Evolutionary conservation across 2,888 invertebrate species (phyloP).

Genomic region (Stenolophus ochropezus): DNA sequence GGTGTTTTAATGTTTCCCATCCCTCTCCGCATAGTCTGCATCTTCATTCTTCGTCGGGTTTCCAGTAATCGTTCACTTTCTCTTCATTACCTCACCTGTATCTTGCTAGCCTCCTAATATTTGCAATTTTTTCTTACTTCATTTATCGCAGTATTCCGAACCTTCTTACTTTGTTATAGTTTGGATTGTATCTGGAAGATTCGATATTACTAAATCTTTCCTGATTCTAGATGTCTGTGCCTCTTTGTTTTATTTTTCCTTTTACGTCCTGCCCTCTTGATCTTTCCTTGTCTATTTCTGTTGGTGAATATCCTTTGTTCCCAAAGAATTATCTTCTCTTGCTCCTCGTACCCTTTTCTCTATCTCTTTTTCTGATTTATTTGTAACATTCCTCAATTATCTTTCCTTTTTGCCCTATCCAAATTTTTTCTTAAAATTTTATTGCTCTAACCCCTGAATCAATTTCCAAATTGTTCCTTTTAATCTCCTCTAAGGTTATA

Average conservation of each 20-base stretch:
- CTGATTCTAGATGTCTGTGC: background rate
- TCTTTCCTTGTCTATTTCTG: slow-evolving; percentile 15
- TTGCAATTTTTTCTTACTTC: background rate
- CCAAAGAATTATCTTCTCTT: slow-evolving; percentile 36
- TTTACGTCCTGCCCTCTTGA: background rate
- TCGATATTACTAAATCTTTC: too few relatives aligned
- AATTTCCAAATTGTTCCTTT: background rate
- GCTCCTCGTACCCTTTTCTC: slow-evolving; percentile 37
- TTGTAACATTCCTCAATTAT: background rate
- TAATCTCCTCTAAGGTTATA: background rate
- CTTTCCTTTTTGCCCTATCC: background rate
- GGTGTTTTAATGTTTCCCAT: slow-evolving; percentile 26
- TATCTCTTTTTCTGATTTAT: background rate
- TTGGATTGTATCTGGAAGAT: too few relatives aligned
- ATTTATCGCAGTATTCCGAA: slow-evolving; percentile 9
- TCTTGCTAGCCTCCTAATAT: slow-evolving; percentile 3
- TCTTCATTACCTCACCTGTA: slow-evolving; percentile 51
- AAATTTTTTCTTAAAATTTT: background rate
- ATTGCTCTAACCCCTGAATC: slow-evolving; percentile 28
- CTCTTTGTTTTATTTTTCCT: slow-evolving; percentile 36
- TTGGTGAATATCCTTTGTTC: slow-evolving; percentile 56
- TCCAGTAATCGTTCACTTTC: slow-evolving; percentile 39
- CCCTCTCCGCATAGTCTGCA: slow-evolving; percentile 27
- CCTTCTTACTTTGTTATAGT: too few relatives aligned
- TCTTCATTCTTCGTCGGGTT: background rate